A percentile compares a stretch with the other conserved stretches of the same genome.
phyloP scores from a whole-genome alignment of 1,140 invertebrate genomes.

The Cecropterus lyciades region DNA sequence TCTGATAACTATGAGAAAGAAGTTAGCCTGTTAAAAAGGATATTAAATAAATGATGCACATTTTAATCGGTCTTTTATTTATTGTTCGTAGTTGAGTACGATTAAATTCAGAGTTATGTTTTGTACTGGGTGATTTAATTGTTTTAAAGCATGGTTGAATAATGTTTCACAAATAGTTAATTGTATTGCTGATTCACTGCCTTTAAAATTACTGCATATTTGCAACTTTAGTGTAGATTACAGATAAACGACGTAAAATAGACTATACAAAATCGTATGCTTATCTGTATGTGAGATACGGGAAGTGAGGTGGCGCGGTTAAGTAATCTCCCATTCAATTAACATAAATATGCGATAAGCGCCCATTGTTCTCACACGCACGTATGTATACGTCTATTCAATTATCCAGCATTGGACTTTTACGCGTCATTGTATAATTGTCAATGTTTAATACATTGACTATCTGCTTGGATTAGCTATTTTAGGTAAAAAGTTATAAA shows the following conservation, averaged over 20 bases:
- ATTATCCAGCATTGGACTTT: neutral
- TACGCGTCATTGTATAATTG: neutral
- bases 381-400: conserved; percentile 2
- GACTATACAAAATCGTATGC: neutral
- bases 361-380: conserved; percentile 16
- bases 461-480: neutral
- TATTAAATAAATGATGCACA: conserved; percentile 42
- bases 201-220: neutral
- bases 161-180: neutral
- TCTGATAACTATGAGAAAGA: conserved; percentile 21
- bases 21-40: conserved; percentile 45
- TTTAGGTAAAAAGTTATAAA: too few species aligned
- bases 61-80: neutral
- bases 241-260: neutral
- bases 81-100: neutral
- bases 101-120: neutral
- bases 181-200: neutral
- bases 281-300: conserved; percentile 30
- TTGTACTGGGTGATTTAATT: too few species aligned
- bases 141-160: too few species aligned
- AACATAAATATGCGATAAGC: conserved; percentile 32
- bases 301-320: conserved; percentile 23
- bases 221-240: neutral
- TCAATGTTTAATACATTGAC: neutral
- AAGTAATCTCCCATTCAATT: conserved; percentile 26